phyloP scores from a whole-genome alignment of 1,140 invertebrate genomes.

The Mizuhopecten yessoensis region DNA sequence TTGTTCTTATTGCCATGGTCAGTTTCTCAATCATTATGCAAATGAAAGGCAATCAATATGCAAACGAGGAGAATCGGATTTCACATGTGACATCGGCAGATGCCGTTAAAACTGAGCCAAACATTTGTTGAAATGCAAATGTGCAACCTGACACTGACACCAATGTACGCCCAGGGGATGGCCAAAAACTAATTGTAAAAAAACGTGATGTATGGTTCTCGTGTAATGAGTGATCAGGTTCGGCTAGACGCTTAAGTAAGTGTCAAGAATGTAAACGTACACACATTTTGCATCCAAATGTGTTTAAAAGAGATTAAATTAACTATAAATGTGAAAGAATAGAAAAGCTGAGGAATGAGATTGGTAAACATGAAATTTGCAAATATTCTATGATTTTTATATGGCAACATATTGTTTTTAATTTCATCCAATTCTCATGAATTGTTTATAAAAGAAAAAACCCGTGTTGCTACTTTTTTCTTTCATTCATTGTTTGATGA shows the following conservation, averaged over 20 bases:
- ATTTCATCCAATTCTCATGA: background rate
- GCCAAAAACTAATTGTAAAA: background rate
- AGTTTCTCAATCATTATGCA: background rate
- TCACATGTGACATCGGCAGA: background rate
- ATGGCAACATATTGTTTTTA: background rate
- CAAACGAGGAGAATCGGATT: background rate
- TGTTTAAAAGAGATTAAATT: too few species aligned
- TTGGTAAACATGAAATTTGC: too few species aligned
- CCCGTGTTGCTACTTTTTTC: too few species aligned
- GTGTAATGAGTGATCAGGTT: background rate
- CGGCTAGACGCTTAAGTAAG: conserved; percentile 1
- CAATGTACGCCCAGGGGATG: conserved; percentile 4
- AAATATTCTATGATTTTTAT: too few species aligned
- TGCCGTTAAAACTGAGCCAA: conserved; percentile 37
- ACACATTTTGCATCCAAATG: conserved; percentile 12
- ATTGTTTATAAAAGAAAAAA: background rate
- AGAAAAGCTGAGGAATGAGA: too few species aligned
- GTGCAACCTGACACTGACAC: conserved; percentile 14
- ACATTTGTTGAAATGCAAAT: conserved; percentile 39
- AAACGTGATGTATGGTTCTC: conserved; percentile 33
- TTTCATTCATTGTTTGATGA: too few species aligned
- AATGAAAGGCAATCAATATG: background rate
- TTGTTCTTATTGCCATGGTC: background rate
- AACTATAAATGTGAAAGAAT: background rate
- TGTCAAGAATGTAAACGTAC: background rate